Evolutionary conservation across 2,113 vertebrate species (phyloP).

Genomic region (Eulemur macaco): DNA sequence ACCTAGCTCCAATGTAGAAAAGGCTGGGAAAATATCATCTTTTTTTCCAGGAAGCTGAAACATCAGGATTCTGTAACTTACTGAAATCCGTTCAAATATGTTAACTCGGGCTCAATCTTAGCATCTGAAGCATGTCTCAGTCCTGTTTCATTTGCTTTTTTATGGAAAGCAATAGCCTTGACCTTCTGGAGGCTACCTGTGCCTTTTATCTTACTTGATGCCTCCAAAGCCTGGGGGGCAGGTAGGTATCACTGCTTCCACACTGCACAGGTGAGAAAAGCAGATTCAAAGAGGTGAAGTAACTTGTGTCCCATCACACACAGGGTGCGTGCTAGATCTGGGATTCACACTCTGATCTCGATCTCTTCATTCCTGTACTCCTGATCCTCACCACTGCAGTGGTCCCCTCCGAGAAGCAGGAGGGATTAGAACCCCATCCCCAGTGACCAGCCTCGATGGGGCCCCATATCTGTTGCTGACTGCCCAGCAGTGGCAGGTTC

Average conservation of each 20-base stretch:
- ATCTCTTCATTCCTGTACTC: background rate
- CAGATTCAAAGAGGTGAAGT: background rate
- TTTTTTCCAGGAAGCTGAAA: background rate
- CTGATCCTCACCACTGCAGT: too few relatives aligned
- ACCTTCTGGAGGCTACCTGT: background rate
- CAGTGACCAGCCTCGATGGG: background rate
- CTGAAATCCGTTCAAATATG: background rate
- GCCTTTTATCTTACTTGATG: background rate
- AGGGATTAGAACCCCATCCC: too few relatives aligned
- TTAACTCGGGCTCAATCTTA: background rate
- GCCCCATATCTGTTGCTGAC: background rate
- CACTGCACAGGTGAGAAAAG: too few relatives aligned
- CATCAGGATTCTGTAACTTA: too few relatives aligned
- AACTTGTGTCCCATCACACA: background rate
- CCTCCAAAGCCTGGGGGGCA: background rate
- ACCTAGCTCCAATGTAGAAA: background rate
- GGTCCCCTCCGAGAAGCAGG: background rate
- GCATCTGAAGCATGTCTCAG: background rate
- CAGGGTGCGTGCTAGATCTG: rapidly evolving
- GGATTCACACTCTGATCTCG: rapidly evolving
- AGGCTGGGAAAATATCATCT: background rate
- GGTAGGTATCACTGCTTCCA: background rate
- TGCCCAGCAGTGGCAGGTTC: background rate
- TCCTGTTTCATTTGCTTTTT: background rate
- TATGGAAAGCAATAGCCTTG: background rate